Evolutionary conservation across 1,140 invertebrate species (phyloP).

Genomic region (Anastrepha ludens): DNA sequence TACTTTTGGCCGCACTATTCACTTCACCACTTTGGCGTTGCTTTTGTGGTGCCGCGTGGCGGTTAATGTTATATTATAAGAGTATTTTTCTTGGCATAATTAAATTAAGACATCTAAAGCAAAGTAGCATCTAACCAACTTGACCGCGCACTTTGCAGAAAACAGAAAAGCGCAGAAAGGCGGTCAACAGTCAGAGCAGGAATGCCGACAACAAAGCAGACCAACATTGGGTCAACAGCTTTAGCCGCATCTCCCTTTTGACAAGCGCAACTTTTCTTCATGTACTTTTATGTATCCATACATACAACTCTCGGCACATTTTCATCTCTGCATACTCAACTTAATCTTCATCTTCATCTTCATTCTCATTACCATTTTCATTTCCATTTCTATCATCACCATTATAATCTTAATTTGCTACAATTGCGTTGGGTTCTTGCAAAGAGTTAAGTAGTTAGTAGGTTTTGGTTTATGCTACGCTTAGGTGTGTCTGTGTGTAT

Average conservation of each 20-base stretch:
- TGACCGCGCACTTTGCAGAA: neutral
- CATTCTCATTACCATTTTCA: neutral
- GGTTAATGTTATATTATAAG: neutral
- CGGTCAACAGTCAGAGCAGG: neutral
- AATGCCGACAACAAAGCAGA: slow-evolving; percentile 21
- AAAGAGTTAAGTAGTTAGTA: neutral
- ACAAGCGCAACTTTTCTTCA: neutral
- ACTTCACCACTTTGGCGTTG: neutral
- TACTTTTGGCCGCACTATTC: neutral
- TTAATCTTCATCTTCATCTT: neutral
- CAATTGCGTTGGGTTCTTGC: slow-evolving; percentile 20
- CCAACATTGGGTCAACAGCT: slow-evolving; percentile 32
- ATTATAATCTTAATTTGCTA: slow-evolving; percentile 43
- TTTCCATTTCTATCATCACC: slow-evolving; percentile 34
- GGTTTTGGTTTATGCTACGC: neutral
- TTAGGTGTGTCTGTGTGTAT: neutral
- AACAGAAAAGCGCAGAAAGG: neutral
- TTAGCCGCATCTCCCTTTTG: neutral
- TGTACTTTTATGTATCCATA: neutral
- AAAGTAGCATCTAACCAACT: neutral
- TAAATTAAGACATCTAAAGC: slow-evolving; percentile 25
- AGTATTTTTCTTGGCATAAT: slow-evolving; percentile 2
- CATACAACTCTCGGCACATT: neutral
- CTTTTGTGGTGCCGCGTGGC: neutral
- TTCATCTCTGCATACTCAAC: neutral